Percentiles rank a stretch among this genome's conserved stretches.
Conservation (phyloP, 2,888 invertebrate species). For the Agrilus biguttatus region DNA sequence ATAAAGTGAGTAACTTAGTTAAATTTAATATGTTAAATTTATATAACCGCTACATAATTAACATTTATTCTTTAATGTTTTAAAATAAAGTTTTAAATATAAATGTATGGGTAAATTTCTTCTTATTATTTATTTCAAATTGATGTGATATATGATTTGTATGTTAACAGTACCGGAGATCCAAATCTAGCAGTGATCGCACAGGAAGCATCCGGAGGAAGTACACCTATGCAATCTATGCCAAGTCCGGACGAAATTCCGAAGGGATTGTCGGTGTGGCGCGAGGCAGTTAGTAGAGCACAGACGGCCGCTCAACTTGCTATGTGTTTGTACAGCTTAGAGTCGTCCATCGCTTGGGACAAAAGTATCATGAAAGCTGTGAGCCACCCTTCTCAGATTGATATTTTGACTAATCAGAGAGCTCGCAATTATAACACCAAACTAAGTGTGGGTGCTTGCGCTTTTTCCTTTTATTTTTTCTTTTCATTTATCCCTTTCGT, state of each 20-base stretch:
- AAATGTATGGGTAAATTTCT: background rate
- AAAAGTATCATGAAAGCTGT: constrained; percentile 99
- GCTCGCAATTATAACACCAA: constrained; percentile 35
- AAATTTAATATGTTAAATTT: too few species aligned
- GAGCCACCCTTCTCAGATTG: constrained; percentile 35
- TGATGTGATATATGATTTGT: background rate
- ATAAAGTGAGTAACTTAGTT: constrained; percentile 37
- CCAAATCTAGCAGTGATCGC: constrained; percentile 46
- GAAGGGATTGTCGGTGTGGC: constrained; percentile 74
- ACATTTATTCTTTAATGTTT: background rate
- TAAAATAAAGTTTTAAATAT: background rate
- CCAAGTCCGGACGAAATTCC: constrained; percentile 42
- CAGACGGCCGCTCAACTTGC: constrained; percentile 82
- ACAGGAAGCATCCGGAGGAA: constrained; percentile 22
- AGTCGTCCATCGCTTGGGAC: constrained; percentile 94
- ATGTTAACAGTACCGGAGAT: constrained; percentile 37
- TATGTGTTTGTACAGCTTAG: constrained; percentile 78
- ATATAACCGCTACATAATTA: too few species aligned
- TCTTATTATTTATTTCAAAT: background rate
- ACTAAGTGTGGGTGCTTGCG: constrained; percentile 34
- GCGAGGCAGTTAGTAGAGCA: constrained; percentile 72
- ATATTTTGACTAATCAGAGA: constrained; percentile 31
- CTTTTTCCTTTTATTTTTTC: constrained; percentile 22
- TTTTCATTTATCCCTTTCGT: constrained; percentile 8
- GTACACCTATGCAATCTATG: constrained; percentile 14